Base-by-base conservation (phyloP, 2,888 invertebrate species). In the Hololepta plana region DNA sequence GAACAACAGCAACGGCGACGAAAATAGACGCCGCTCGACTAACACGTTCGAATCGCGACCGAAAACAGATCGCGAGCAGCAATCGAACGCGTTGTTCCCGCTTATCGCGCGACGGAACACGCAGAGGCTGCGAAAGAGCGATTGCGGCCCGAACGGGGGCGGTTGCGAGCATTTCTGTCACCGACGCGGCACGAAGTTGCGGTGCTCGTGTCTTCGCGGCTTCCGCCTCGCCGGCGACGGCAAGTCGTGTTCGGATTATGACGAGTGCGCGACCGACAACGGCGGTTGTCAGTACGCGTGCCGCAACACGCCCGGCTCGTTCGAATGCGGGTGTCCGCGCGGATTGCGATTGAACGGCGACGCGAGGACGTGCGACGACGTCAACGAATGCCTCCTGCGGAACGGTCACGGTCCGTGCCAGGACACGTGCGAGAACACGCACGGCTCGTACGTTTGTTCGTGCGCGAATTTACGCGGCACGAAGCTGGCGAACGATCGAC, bases 331-430 rank as follows among this genome's bases (percentile, higher is more conserved):
- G 21, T 71, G 71, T 36, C 51, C 51, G 10, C 38, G 45, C 15
- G 69, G 69, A 6, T 57, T 58, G 26, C 53, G 62, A 34, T 48
- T 67, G 23, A 26, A 32, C 4, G 35, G 40, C 9, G 39, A 42
- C 30, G 35, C 38, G 16, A 41, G 38, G 29, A 31, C 35, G n/a
- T 50, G 49, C 37, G 36, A 46, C 60, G 68, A 69, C 47, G 53
- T 66, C 37, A 66, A 71, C 48, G 71, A 71, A 46, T 71, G 71
- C 41, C 49, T 64, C 14, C 47, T 63, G 37, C 60, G 67, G 39
- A 68, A 68, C 45, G 71, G 68, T 1, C 55, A 55, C 36, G 71
- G 69, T 2, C 68, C 69, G 8, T 73, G 72, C 42, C 66, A 72
- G 45, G 68, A 67, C 38, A 55, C 53, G 20, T 73, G 72, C 44